Conservation (phyloP, 1,140 invertebrate genomes). For the Lasaia peninsularis region DNA sequence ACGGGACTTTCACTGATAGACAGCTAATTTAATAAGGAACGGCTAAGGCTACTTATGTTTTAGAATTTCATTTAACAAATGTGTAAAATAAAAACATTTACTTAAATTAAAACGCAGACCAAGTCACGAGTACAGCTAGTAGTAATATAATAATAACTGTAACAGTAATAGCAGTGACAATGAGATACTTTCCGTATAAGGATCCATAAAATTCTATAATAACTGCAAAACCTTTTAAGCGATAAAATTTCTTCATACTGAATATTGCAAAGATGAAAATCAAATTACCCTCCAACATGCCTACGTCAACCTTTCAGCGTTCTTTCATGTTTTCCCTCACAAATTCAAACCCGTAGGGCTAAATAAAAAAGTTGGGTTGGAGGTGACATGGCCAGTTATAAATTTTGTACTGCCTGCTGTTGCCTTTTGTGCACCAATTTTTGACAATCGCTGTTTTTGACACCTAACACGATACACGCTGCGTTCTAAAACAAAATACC, state of each 20-base stretch:
- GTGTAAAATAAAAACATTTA: too few species aligned
- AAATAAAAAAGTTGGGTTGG: conserved; percentile 19
- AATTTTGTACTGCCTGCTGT: conserved; percentile 33
- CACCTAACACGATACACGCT: conserved; percentile 20
- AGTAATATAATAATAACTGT: not conserved
- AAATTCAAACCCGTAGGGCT: conserved; percentile 19
- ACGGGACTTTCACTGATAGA: too few species aligned
- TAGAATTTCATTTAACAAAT: too few species aligned
- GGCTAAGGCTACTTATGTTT: too few species aligned
- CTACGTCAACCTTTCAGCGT: conserved; percentile 15
- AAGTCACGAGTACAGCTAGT: too few species aligned
- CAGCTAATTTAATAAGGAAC: too few species aligned
- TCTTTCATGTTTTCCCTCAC: conserved; percentile 15
- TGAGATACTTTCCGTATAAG: not conserved
- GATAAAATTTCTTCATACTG: conserved; percentile 7
- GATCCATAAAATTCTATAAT: not conserved
- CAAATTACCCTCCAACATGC: conserved; percentile 13
- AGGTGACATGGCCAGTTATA: conserved; percentile 31
- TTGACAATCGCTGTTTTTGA: conserved; percentile 44
- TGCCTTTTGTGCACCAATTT: conserved; percentile 48
- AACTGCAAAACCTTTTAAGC: not conserved
- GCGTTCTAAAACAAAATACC: not conserved
- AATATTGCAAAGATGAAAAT: conserved; percentile 15
- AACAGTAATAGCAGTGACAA: too few species aligned
- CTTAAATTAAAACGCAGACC: too few species aligned